phyloP scores from a whole-genome alignment of 2,888 invertebrate species.

The Lithophane leautieri region DNA sequence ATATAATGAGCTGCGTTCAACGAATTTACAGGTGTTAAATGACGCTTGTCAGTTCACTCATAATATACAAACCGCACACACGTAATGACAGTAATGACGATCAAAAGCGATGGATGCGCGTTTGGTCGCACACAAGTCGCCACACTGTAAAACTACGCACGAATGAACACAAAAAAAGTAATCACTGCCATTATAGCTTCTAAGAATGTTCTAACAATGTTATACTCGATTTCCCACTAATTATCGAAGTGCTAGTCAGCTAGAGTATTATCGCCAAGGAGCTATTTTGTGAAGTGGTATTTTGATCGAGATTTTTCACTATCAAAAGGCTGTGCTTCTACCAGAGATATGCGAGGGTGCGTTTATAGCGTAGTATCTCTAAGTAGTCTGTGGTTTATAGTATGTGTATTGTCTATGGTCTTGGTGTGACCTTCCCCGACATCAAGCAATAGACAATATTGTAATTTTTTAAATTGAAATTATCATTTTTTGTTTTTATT shows the following conservation, averaged over 20 bases:
- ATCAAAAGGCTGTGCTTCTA: neutral
- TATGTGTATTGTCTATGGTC: neutral
- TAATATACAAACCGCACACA: conserved; percentile 26
- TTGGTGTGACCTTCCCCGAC: too few species aligned
- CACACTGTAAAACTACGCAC: conserved; percentile 20
- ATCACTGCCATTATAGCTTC: conserved; percentile 27
- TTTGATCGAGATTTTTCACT: conserved; percentile 21
- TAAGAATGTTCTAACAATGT: conserved; percentile 37
- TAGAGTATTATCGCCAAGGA: conserved; percentile 4
- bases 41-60: conserved; percentile 38
- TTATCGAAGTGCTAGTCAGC: conserved; percentile 33
- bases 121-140: conserved; percentile 18
- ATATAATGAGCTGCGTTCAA: conserved; percentile 41
- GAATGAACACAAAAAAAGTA: conserved; percentile 29
- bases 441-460: neutral
- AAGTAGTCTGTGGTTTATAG: too few species aligned
- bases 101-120: conserved; percentile 45
- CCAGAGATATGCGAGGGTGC: neutral
- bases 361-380: too few species aligned
- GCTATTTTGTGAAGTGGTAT: conserved; percentile 4
- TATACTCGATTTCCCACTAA: conserved; percentile 49
- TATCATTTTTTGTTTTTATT: neutral
- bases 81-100: conserved; percentile 42
- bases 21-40: conserved; percentile 52
- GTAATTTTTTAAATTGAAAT: neutral